A percentile compares a stretch with the other conserved stretches of the same genome.
Evolutionary conservation across 2,888 invertebrate species (phyloP).

Genomic region (Eupithecia subfuscata): DNA sequence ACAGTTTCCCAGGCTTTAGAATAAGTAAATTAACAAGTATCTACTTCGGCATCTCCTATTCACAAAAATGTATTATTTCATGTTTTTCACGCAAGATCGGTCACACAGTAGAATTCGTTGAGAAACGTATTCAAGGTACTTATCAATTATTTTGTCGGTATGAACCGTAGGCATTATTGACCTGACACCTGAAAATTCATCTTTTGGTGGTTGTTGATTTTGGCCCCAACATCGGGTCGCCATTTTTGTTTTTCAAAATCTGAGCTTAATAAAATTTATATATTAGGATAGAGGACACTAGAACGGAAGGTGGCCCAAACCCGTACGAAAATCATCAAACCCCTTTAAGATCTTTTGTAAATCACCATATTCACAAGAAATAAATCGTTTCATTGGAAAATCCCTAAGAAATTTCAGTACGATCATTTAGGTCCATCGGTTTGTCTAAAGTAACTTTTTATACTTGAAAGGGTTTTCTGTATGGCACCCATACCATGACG

Average conservation of each 20-base stretch:
- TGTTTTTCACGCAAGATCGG: constrained; percentile 43
- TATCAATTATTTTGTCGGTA: not conserved
- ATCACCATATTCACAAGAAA: not conserved
- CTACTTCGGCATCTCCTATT: constrained; percentile 21
- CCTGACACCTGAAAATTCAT: too few species aligned
- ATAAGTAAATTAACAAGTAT: constrained; percentile 27
- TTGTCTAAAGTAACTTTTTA: not conserved
- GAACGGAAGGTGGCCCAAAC: too few species aligned
- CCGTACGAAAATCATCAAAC: too few species aligned
- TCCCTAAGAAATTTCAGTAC: not conserved
- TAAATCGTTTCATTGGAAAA: not conserved
- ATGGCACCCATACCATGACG: not conserved
- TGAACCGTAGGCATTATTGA: constrained; percentile 13
- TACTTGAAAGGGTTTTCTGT: not conserved
- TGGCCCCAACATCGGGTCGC: too few species aligned
- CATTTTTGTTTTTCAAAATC: too few species aligned
- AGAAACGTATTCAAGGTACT: not conserved
- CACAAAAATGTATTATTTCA: constrained; percentile 42
- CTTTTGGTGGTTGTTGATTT: too few species aligned
- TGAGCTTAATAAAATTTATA: too few species aligned
- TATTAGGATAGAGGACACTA: too few species aligned
- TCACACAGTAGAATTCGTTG: constrained; percentile 30
- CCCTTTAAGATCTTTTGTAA: not conserved
- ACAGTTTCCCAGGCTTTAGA: constrained; percentile 23
- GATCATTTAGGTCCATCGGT: not conserved